Conservation (phyloP, 2,113 vertebrate species). For the Micronycteris hirsuta region DNA sequence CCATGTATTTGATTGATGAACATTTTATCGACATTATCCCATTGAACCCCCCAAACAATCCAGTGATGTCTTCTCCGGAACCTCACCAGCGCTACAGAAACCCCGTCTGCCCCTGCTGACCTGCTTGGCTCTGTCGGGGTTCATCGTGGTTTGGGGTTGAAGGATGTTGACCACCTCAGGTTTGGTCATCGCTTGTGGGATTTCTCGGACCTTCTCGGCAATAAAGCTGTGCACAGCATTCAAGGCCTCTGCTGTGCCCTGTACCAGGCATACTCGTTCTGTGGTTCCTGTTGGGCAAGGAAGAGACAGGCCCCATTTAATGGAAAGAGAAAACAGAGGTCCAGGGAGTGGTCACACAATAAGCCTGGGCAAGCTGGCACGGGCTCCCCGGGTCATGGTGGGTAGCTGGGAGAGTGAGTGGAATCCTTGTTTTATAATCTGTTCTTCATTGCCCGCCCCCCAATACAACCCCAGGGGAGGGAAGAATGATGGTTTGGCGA, state of each 20-base stretch:
- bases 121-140: constrained; percentile 95
- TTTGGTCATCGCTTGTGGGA: constrained; percentile 93
- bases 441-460: background rate
- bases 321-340: background rate
- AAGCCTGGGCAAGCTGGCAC: background rate
- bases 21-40: background rate
- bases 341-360: background rate
- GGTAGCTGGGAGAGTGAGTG: background rate
- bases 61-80: background rate
- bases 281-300: constrained; percentile 87
- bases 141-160: constrained; percentile 94
- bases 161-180: constrained; percentile 91
- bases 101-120: constrained; percentile 74
- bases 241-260: constrained; percentile 92
- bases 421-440: constrained; percentile 45
- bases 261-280: constrained; percentile 93
- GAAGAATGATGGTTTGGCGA: constrained; percentile 58
- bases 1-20: background rate
- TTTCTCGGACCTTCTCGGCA: constrained; percentile 94
- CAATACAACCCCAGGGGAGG: background rate
- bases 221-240: constrained; percentile 94
- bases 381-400: background rate
- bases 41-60: background rate
- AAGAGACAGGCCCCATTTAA: constrained; percentile 1
- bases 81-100: background rate